Base-by-base conservation (phyloP, 1,140 invertebrate genomes). In the Bemisia tabaci region DNA sequence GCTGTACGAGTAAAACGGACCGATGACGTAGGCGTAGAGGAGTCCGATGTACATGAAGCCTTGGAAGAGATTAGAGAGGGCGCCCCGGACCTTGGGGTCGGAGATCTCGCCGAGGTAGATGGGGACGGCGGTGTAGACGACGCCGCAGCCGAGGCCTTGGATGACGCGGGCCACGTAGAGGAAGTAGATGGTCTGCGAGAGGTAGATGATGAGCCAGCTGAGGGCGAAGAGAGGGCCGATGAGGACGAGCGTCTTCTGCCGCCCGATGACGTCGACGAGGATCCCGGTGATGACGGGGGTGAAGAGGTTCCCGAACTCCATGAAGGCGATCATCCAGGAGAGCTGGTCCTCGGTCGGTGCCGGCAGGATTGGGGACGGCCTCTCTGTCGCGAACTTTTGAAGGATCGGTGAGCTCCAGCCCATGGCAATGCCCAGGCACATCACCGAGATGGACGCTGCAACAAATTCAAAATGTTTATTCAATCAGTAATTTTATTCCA, bases 41-140 rank as follows among this genome's bases (percentile, higher is more conserved):
- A 71, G 62, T 58, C 68, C 68, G 12, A 64, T 26, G 65, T 69
- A 66, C 64, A 66, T 69, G n/a, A 63, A 39, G 33, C 66, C 66
- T 27, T 69, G 68, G 62, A 69, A 69, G 65, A 66, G 25, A 11
- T 64, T 69, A n/a, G 65, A 62, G 22, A 72, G 48, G 2, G 68
- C 67, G n/a, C 71, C 71, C 22, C 71, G 26, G 12, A 68, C 60
- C 12, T 67, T 65, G 0, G 68, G 66, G 2, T 68, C 89, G 0
- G 90, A 86, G 48, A 93, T 92, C 79, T 94, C 91, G 33, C 90
- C 90, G 66, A 90, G 83, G 75, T 94, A 95, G 82, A 94, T 88
- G 0, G 91, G 90, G 2, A 86, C 80, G 22, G 85, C 82, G 0
- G 90, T 87, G 75, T 89, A 91, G 0, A 87, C 79, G 70, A 88